Evolutionary conservation across 2,888 invertebrate genomes (phyloP).

Genomic region (Microdon myrmicae): DNA sequence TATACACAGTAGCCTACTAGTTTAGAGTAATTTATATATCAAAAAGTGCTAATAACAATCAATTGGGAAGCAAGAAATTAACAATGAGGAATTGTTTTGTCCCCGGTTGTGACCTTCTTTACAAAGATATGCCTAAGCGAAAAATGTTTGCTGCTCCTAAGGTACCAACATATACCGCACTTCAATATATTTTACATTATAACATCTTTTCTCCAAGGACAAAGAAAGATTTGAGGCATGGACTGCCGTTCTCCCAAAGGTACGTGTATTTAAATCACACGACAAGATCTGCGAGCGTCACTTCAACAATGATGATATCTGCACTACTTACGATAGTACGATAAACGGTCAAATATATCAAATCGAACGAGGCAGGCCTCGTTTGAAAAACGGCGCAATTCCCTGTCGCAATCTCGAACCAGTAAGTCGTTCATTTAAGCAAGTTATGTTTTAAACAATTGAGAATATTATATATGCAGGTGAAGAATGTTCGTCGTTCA

Average conservation of each 20-base stretch:
- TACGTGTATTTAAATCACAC: constrained; percentile 53
- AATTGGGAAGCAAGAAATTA: background rate
- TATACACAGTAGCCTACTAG: too few relatives aligned
- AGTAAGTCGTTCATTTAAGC: too few relatives aligned
- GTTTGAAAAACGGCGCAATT: constrained; percentile 54
- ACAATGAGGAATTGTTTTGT: constrained; percentile 58
- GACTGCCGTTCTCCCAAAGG: constrained; percentile 54
- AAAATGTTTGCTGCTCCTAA: constrained; percentile 58
- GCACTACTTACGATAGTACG: constrained; percentile 56
- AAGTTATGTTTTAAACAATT: too few relatives aligned
- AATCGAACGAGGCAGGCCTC: constrained; percentile 57
- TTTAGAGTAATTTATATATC: too few relatives aligned
- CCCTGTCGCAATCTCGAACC: constrained; percentile 55
- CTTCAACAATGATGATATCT: constrained; percentile 55
- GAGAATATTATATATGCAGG: too few relatives aligned
- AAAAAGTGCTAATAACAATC: background rate
- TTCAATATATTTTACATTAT: background rate
- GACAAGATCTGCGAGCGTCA: constrained; percentile 59
- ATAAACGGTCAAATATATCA: constrained; percentile 57
- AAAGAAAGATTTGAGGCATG: constrained; percentile 54
- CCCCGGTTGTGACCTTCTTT: constrained; percentile 56
- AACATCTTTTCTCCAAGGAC: constrained; percentile 43
- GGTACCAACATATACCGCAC: constrained; percentile 33
- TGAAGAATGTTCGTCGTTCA: too few relatives aligned
- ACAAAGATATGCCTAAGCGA: constrained; percentile 49